Percentiles rank a stretch among this genome's conserved stretches.
These are phyloP conservation scores for Empidonax traillii DNA, from an alignment of 2,113 vertebrate species.

Conservation along the genomic window DNA sequence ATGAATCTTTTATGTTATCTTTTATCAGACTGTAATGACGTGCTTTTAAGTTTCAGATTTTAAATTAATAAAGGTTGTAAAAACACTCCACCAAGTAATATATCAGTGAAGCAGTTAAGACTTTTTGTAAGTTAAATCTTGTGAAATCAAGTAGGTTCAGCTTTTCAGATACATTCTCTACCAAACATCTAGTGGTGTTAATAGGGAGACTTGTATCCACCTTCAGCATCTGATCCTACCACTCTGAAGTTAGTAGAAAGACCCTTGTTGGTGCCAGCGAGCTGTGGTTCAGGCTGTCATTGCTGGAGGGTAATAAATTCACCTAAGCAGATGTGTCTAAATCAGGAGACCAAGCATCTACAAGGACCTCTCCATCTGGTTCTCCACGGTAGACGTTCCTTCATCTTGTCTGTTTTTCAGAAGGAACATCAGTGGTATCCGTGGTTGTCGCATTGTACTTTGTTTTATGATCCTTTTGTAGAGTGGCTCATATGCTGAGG, in stretches of 20 bases:
- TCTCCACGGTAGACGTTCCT: slow-evolving; percentile 35
- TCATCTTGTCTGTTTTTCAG: slow-evolving; percentile 32
- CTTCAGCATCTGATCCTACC: neutral
- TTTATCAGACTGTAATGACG: neutral
- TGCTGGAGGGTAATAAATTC: slow-evolving; percentile 32
- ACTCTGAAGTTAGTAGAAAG: slow-evolving; percentile 1
- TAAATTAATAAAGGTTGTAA: slow-evolving; percentile 23
- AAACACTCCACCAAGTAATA: neutral
- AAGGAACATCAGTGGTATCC: slow-evolving; percentile 1
- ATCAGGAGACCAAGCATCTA: slow-evolving; percentile 4
- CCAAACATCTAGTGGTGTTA: neutral
- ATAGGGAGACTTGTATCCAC: neutral
- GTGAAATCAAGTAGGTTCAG: neutral
- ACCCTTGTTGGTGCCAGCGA: neutral
- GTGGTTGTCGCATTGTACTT: slow-evolving; percentile 18
- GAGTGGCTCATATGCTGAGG: slow-evolving; percentile 42
- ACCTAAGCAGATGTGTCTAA: slow-evolving; percentile 1
- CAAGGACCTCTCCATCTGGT: slow-evolving; percentile 53
- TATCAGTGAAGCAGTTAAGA: neutral
- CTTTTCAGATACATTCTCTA: neutral
- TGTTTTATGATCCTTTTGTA: slow-evolving; percentile 49
- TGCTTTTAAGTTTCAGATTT: slow-evolving; percentile 29
- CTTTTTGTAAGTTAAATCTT: neutral
- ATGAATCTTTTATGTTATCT: slow-evolving; percentile 10
- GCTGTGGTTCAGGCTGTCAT: neutral